Base-by-base conservation (phyloP, 2,888 invertebrate genomes). In the Netelia fuscicornis region DNA sequence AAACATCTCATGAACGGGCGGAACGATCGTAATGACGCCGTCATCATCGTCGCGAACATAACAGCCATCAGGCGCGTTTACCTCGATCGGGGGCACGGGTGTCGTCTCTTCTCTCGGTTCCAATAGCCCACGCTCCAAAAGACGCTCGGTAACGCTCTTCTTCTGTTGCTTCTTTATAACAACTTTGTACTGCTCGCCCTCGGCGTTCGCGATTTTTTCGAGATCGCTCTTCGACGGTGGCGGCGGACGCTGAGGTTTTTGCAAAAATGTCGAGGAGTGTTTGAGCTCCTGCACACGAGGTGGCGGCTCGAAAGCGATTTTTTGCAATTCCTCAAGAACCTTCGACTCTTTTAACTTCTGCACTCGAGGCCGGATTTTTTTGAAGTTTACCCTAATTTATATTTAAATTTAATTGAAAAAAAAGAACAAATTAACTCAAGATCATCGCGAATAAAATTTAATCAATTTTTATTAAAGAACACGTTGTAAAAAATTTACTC, bases 201-300 rank as follows among this genome's bases (percentile, higher is more conserved):
- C 72, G 88, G 87, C 74, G 83, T 87, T 88, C n/a, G 72, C 82
- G 13, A 83, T 72, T 30, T 83, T 71, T 5, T 83, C 84, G 44
- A 86, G 82, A 54, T 91, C 90, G 54, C 85, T 83, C 81, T 89
- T 89, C 65, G 93, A 93, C 0, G 93, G 91, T 0, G 97, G 97
- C 86, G 96, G 95, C 0, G 97, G 96, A 23, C 97, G 94, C 88
- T 96, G 95, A 0, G 97, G 97, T 89, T 96, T 97, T 92, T 97
- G 96, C 85, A 97, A 91, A 90, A 97, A 97, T 44, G 97, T 97
- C 2, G 97, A 97, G 95, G 88, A 90, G 11, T 90, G 92, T 58
- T 91, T 92, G 54, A 91, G 81, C 65, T 93, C 92, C 65, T 92
- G 91, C 0, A 91, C 87, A 44, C 89, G 86, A 0, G 89, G 90